Evolutionary conservation across 2,797 vertebrate genomes (phyloP).

Genomic region (Myotis myotis): DNA sequence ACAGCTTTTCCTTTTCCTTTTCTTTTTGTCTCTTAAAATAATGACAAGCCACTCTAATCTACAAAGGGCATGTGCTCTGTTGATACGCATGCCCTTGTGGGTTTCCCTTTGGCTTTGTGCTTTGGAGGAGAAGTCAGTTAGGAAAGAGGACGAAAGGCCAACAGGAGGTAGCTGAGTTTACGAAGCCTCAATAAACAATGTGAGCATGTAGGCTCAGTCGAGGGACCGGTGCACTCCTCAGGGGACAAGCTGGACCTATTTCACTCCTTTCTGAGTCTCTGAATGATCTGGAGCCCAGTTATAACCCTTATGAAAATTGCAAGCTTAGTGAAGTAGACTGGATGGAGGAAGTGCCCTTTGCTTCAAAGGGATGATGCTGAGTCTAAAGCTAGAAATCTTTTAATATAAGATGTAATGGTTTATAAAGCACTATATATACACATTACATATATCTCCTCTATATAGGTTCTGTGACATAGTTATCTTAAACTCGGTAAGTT

Average conservation of each 20-base stretch:
- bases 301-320: not conserved
- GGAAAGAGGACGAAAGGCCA: constrained; percentile 31
- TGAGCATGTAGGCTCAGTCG: not conserved
- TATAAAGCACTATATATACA: not conserved
- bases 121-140: constrained; percentile 55
- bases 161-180: not conserved
- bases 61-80: not conserved
- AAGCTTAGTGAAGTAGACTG: not conserved
- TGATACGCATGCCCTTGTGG: not conserved
- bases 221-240: not conserved
- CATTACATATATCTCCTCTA: not conserved
- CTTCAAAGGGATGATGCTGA: not conserved
- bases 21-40: constrained; percentile 43
- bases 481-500: not conserved
- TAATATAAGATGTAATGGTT: not conserved
- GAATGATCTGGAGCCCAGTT: constrained; percentile 21
- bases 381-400: not conserved
- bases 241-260: not conserved
- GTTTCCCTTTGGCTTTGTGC: constrained; percentile 14
- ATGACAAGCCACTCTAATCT: not conserved
- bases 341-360: not conserved
- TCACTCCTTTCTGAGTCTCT: not conserved
- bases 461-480: not conserved
- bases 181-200: not conserved
- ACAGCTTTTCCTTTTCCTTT: accelerated